Conservation (phyloP, 2,113 vertebrate genomes). For the Cacatua alba region DNA sequence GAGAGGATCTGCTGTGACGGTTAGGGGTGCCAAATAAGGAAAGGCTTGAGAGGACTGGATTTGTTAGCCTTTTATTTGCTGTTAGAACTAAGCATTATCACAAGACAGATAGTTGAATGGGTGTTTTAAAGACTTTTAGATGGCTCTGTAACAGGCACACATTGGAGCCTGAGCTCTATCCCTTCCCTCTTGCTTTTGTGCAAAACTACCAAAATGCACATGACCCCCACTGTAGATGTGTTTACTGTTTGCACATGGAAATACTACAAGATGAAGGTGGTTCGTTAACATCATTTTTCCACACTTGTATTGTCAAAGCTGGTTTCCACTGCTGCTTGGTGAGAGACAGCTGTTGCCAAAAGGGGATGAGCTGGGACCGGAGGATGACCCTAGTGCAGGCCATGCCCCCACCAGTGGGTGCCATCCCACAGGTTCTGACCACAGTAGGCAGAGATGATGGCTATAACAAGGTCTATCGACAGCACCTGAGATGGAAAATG, state of each 20-base stretch:
- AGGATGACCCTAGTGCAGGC: not conserved
- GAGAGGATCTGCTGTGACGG: not conserved
- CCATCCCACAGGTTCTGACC: not conserved
- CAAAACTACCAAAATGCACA: not conserved
- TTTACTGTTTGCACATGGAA: not conserved
- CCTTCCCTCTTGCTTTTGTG: not conserved
- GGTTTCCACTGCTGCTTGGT: not conserved
- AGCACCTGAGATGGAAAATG: not conserved
- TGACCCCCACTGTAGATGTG: not conserved
- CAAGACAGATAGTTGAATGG: not conserved
- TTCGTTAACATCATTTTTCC: not conserved
- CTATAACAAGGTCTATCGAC: not conserved
- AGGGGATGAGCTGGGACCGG: not conserved
- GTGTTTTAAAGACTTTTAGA: not conserved
- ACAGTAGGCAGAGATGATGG: fast-evolving
- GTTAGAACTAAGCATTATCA: not conserved
- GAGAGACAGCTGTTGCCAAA: not conserved
- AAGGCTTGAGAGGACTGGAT: not conserved
- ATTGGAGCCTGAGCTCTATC: not conserved
- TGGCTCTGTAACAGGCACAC: not conserved
- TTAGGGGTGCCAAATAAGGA: not conserved
- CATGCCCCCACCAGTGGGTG: fast-evolving
- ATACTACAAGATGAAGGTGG: not conserved
- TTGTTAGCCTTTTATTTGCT: not conserved
- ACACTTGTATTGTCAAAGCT: not conserved